phyloP scores from a whole-genome alignment of 2,888 invertebrate species.

The Seladonia tumulorum region DNA sequence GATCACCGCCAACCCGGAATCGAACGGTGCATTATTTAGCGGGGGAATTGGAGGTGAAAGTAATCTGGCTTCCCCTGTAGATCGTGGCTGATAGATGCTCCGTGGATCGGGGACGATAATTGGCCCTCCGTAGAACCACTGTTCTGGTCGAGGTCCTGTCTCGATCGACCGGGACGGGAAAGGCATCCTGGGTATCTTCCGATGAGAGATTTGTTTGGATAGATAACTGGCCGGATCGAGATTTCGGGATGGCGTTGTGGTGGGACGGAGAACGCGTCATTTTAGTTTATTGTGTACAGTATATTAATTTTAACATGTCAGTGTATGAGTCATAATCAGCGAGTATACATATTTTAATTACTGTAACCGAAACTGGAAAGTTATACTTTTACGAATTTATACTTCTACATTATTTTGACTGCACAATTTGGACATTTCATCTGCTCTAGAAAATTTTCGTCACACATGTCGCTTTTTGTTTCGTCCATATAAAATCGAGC shows the following conservation, averaged over 20 bases:
- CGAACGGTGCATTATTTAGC: slow-evolving; percentile 70
- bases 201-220: not conserved
- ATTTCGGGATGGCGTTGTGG: not conserved
- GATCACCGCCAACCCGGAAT: slow-evolving; percentile 39
- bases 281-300: not conserved
- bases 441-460: too few species aligned
- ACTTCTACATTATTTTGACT: too few species aligned
- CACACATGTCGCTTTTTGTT: too few species aligned
- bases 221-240: not conserved
- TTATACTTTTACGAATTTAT: too few species aligned
- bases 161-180: not conserved
- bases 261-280: not conserved
- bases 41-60: slow-evolving; percentile 39
- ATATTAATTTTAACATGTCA: not conserved
- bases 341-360: too few species aligned
- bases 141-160: not conserved
- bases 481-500: too few species aligned
- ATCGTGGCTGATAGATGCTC: slow-evolving; percentile 40
- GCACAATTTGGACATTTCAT: too few species aligned
- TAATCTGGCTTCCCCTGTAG: slow-evolving; percentile 49
- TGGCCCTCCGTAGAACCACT: slow-evolving; percentile 7
- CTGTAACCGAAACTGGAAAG: too few species aligned
- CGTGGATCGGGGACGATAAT: slow-evolving; percentile 41
- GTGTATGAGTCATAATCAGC: too few species aligned
- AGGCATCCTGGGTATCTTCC: not conserved